These are phyloP conservation scores for Heliconius hewitsoni DNA, from an alignment of 1,140 invertebrate genomes.

Conservation along the genomic window DNA sequence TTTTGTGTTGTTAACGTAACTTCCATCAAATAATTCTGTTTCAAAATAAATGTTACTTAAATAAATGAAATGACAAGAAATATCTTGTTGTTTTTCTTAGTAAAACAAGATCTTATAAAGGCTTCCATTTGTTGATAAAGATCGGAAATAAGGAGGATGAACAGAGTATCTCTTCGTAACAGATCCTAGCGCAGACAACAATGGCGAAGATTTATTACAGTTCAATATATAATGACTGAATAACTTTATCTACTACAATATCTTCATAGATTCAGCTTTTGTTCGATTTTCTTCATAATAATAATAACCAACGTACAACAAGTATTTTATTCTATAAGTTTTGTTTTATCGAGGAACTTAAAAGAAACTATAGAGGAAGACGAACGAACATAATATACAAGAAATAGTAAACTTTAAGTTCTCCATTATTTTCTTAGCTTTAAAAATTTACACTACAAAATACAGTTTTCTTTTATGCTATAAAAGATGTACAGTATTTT, in stretches of 20 bases:
- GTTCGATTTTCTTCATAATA: not conserved
- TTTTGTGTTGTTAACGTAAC: not conserved
- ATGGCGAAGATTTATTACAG: conserved; percentile 31
- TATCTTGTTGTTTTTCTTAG: conserved; percentile 17
- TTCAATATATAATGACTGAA: conserved; percentile 34
- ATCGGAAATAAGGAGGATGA: conserved; percentile 36
- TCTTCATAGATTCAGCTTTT: conserved; percentile 12
- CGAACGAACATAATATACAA: not conserved
- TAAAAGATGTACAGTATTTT: conserved; percentile 4
- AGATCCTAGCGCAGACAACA: conserved; percentile 30
- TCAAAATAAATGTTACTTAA: not conserved
- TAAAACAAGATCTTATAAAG: conserved; percentile 14
- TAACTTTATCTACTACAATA: conserved; percentile 51
- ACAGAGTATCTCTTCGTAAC: conserved; percentile 10
- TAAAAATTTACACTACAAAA: not conserved
- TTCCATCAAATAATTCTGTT: not conserved
- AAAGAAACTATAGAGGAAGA: not conserved
- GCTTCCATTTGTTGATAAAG: conserved; percentile 40
- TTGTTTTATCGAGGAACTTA: not conserved
- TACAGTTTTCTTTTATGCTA: not conserved
- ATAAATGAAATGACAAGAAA: not conserved
- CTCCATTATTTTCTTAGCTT: conserved; percentile 1
- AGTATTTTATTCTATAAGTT: conserved; percentile 2
- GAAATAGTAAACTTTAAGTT: not conserved
- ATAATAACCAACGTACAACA: not conserved